A percentile compares a stretch with the other conserved stretches of the same genome.
Conservation (phyloP, 2,113 vertebrate species). For the Triplophysa tibetana region DNA sequence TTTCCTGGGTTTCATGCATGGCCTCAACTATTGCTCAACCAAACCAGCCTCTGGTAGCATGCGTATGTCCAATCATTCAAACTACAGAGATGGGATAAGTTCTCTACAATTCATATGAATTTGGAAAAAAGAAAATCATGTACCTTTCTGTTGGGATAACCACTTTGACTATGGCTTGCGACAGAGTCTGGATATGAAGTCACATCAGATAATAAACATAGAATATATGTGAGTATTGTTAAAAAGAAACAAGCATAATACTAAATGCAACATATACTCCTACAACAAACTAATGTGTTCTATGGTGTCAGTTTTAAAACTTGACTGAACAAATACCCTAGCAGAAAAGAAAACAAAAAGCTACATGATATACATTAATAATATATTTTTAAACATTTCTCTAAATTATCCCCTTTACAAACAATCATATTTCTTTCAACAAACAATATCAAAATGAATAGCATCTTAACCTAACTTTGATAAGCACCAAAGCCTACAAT, state of each 20-base stretch:
- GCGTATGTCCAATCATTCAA: slow-evolving; percentile 73
- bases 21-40: slow-evolving; percentile 93
- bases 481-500: slow-evolving; percentile 32
- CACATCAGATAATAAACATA: slow-evolving; percentile 99
- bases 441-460: background rate
- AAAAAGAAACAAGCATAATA: slow-evolving; percentile 99
- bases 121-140: slow-evolving; percentile 99
- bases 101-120: slow-evolving; percentile 97
- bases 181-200: slow-evolving; percentile 99
- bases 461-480: slow-evolving; percentile 2
- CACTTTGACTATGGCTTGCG: slow-evolving; percentile 99
- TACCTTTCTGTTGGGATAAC: slow-evolving; percentile 99
- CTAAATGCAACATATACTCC: slow-evolving; percentile 96
- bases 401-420: slow-evolving; percentile 18
- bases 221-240: slow-evolving; percentile 99
- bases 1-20: slow-evolving; percentile 48
- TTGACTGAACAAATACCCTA: slow-evolving; percentile 49
- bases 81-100: slow-evolving; percentile 88
- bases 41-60: slow-evolving; percentile 83
- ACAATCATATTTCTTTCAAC: background rate
- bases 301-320: slow-evolving; percentile 83
- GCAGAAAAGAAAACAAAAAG: slow-evolving; percentile 5
- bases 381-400: slow-evolving; percentile 18
- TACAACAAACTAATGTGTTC: slow-evolving; percentile 73
- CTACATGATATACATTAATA: slow-evolving; percentile 26